phyloP scores from a whole-genome alignment of 2,113 vertebrate genomes.

The Verasper variegatus region DNA sequence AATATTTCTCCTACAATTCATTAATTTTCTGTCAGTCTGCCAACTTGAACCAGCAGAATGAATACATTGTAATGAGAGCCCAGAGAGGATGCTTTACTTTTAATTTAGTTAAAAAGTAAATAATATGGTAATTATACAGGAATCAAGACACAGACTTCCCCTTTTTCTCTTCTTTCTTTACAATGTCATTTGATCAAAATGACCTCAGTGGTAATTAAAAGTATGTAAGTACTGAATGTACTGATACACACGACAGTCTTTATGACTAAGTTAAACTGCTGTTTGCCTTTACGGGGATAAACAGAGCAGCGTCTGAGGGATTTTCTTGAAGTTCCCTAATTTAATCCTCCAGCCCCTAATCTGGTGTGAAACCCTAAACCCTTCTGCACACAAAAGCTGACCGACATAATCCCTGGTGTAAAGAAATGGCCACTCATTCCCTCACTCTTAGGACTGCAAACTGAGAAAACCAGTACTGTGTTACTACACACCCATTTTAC shows the following conservation, averaged over 20 bases:
- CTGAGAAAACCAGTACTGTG: slow-evolving; percentile 22
- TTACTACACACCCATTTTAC: slow-evolving; percentile 24
- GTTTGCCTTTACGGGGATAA: slow-evolving; percentile 68
- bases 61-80: background rate
- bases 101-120: background rate
- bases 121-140: background rate
- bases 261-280: slow-evolving; percentile 54
- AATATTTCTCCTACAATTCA: slow-evolving; percentile 18
- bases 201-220: slow-evolving; percentile 51
- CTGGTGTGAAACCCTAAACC: slow-evolving; percentile 82
- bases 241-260: slow-evolving; percentile 36
- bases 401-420: slow-evolving; percentile 71
- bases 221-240: slow-evolving; percentile 43
- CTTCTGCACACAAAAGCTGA: slow-evolving; percentile 71
- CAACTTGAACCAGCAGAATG: slow-evolving; percentile 7
- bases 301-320: slow-evolving; percentile 66
- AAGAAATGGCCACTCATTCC: slow-evolving; percentile 64
- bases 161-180: background rate
- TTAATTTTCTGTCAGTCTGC: slow-evolving; percentile 26
- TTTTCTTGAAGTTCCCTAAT: slow-evolving; percentile 81
- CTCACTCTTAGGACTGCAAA: slow-evolving; percentile 17
- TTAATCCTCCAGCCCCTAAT: slow-evolving; percentile 80
- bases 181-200: slow-evolving; percentile 10
- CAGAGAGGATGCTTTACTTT: background rate
- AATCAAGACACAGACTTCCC: background rate